phyloP scores from a whole-genome alignment of 2,888 invertebrate genomes.

The Cheilosia soror region DNA sequence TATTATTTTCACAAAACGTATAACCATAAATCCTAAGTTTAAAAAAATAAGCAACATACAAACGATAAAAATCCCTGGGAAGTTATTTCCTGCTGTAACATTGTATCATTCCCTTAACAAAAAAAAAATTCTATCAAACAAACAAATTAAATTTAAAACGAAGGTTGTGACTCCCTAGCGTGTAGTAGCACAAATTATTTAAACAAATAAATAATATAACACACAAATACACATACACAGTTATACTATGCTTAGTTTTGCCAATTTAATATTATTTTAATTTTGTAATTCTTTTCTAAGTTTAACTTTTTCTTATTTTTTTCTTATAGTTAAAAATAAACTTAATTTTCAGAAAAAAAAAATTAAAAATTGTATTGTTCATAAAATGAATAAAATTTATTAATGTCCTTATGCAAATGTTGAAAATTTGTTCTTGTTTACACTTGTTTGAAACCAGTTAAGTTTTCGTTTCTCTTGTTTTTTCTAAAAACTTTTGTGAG shows the following conservation, averaged over 20 bases:
- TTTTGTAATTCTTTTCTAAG: slow-evolving; percentile 60
- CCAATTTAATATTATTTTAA: slow-evolving; percentile 37
- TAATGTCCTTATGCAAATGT: slow-evolving; percentile 49
- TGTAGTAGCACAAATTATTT: slow-evolving; percentile 72
- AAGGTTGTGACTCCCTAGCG: slow-evolving; percentile 76
- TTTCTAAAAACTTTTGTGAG: slow-evolving; percentile 35
- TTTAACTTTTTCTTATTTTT: slow-evolving; percentile 76
- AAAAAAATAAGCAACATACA: background rate
- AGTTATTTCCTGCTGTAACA: slow-evolving; percentile 7
- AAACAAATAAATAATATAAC: slow-evolving; percentile 69
- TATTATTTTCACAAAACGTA: slow-evolving; percentile 36
- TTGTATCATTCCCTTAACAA: slow-evolving; percentile 63
- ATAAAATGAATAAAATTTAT: slow-evolving; percentile 74
- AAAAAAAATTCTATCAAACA: slow-evolving; percentile 19
- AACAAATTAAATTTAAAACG: slow-evolving; percentile 58
- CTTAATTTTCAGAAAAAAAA: slow-evolving; percentile 44
- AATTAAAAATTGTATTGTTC: slow-evolving; percentile 72
- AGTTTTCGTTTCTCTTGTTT: slow-evolving; percentile 53
- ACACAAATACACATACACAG: slow-evolving; percentile 59
- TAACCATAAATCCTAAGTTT: slow-evolving; percentile 22
- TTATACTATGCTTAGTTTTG: slow-evolving; percentile 52
- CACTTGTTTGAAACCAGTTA: slow-evolving; percentile 62
- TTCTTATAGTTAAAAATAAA: slow-evolving; percentile 64
- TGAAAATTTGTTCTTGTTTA: slow-evolving; percentile 37
- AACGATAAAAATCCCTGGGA: background rate